Conservation (phyloP, 2,797 vertebrate genomes). For the Vespertilio murinus region DNA sequence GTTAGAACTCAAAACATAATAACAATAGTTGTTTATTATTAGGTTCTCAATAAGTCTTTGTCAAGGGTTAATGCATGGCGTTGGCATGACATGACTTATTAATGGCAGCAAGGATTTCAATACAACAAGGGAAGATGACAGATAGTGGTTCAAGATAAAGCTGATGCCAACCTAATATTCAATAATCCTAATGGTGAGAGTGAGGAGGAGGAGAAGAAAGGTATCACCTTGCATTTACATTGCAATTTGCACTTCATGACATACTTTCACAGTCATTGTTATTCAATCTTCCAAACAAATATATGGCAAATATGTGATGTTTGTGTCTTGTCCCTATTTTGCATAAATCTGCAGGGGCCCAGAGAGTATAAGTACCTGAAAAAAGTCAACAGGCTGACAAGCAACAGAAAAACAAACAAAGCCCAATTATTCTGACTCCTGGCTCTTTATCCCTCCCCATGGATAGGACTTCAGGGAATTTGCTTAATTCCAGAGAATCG, state of each 20-base stretch:
- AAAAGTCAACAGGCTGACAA: background rate
- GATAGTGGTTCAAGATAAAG: background rate
- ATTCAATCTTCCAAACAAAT: background rate
- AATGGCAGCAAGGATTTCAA: background rate
- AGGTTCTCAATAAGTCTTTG: background rate
- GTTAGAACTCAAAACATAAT: background rate
- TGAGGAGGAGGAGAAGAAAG: background rate
- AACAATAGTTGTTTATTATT: background rate
- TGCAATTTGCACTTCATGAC: background rate
- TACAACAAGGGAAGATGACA: background rate
- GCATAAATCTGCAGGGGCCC: background rate
- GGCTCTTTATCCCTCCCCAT: background rate
- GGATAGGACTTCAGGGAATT: background rate
- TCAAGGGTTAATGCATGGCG: background rate
- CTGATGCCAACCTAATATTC: background rate
- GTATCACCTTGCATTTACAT: background rate
- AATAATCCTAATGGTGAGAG: background rate
- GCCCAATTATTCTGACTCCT: conserved; percentile 4
- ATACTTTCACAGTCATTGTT: background rate
- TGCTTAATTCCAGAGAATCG: background rate
- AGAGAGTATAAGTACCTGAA: background rate
- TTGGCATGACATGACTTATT: too few species aligned
- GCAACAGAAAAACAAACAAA: conserved; percentile 27
- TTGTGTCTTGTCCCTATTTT: background rate
- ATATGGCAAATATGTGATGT: background rate